A percentile compares a stretch with the other conserved stretches of the same genome.
phyloP scores from a whole-genome alignment of 2,113 vertebrate genomes.

The Pachyramphus minor region DNA sequence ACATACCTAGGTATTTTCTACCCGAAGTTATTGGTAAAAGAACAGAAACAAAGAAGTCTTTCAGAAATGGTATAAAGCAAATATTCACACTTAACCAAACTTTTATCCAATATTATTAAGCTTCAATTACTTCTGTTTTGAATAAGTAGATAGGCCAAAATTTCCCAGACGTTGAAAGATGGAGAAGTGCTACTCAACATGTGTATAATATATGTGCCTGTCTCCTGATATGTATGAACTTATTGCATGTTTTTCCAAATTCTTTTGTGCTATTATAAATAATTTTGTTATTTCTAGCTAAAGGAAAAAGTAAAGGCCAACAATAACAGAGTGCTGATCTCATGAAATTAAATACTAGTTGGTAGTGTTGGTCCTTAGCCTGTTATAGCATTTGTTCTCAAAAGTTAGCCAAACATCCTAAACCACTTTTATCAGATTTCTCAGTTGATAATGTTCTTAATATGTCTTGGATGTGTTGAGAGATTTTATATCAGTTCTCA shows the following conservation, averaged over 20 bases:
- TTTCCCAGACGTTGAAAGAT: conserved; percentile 20
- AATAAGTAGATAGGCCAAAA: not conserved
- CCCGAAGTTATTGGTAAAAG: not conserved
- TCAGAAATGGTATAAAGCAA: conserved; percentile 11
- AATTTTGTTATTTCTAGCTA: conserved; percentile 12
- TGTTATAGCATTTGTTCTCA: not conserved
- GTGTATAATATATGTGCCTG: not conserved
- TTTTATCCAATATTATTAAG: not conserved
- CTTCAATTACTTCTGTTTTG: not conserved
- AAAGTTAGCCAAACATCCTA: not conserved
- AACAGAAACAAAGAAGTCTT: conserved; percentile 38
- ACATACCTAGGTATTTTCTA: not conserved
- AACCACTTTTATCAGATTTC: not conserved
- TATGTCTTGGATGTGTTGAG: not conserved
- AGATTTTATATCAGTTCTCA: not conserved
- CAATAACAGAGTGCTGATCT: not conserved
- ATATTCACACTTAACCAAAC: not conserved
- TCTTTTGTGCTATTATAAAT: conserved; percentile 31
- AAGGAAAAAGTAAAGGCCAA: not conserved
- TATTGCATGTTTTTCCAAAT: conserved; percentile 21
- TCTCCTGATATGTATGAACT: not conserved
- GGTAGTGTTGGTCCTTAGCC: not conserved
- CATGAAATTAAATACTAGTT: not conserved
- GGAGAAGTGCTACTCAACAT: not conserved
- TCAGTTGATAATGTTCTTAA: not conserved